Evolutionary conservation across 2,797 vertebrate genomes (phyloP).

Genomic region (Phoxinus dragarum): DNA sequence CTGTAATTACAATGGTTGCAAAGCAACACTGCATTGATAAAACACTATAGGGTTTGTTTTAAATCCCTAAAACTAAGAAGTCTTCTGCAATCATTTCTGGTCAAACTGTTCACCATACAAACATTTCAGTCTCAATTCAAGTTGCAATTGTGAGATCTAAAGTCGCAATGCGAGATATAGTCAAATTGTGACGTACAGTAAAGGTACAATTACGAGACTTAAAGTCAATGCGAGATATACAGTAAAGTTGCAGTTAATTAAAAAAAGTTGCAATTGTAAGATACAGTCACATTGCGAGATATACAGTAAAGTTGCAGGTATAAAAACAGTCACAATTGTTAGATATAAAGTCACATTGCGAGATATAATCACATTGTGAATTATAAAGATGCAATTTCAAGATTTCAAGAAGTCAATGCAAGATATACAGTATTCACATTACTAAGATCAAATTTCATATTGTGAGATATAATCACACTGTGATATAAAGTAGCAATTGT

Average conservation of each 20-base stretch:
- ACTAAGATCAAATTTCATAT: not conserved
- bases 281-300: not conserved
- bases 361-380: not conserved
- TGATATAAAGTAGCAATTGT: too few relatives aligned
- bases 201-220: not conserved
- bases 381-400: not conserved
- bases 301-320: not conserved
- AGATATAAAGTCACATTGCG: too few relatives aligned
- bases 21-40: not conserved
- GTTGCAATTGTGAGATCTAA: not conserved
- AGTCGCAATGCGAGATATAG: not conserved
- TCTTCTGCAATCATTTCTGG: not conserved
- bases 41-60: not conserved
- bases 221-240: not conserved
- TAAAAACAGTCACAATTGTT: not conserved
- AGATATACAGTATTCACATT: not conserved
- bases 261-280: not conserved
- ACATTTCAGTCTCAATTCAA: not conserved
- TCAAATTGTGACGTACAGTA: not conserved
- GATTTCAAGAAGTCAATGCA: not conserved
- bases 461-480: too few relatives aligned
- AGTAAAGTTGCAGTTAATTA: not conserved
- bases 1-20: slow-evolving; percentile 14
- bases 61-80: not conserved
- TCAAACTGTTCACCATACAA: not conserved